Conservation (phyloP, 1,140 invertebrate genomes). For the Lordiphosa mommai region DNA sequence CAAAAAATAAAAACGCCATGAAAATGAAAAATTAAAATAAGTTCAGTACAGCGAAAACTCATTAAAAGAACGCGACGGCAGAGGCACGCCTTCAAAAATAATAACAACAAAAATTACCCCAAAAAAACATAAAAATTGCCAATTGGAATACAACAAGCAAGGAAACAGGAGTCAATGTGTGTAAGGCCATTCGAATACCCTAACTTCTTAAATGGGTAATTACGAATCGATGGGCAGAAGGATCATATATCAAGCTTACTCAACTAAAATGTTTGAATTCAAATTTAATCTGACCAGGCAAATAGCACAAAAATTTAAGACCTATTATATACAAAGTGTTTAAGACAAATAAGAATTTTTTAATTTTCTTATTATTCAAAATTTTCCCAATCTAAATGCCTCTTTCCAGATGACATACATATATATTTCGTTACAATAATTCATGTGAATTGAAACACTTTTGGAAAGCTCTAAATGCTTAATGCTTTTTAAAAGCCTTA, state of each 20-base stretch:
- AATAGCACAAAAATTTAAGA: too few relatives aligned
- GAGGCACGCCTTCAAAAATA: background rate
- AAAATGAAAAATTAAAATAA: constrained; percentile 6
- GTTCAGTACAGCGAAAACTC: constrained; percentile 1
- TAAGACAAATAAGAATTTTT: background rate
- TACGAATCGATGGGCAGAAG: background rate
- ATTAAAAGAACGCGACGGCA: constrained; percentile 3
- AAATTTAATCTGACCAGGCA: too few relatives aligned
- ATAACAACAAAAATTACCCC: constrained; percentile 2
- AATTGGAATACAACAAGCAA: constrained; percentile 18
- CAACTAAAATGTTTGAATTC: background rate
- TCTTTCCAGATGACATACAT: too few relatives aligned
- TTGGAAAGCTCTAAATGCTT: too few relatives aligned
- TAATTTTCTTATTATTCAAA: too few relatives aligned
- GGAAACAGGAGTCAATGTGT: constrained; percentile 3
- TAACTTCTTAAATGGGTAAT: background rate
- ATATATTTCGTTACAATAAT: too few relatives aligned
- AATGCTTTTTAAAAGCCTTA: too few relatives aligned
- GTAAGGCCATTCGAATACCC: constrained; percentile 1
- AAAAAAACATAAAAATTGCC: constrained; percentile 3
- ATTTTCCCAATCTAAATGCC: too few relatives aligned
- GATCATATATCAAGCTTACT: background rate
- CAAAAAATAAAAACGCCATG: constrained; percentile 34
- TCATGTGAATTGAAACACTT: too few relatives aligned
- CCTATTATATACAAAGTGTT: background rate